Conservation (phyloP, 2,113 vertebrate genomes). For the Brienomyrus longianalis region DNA sequence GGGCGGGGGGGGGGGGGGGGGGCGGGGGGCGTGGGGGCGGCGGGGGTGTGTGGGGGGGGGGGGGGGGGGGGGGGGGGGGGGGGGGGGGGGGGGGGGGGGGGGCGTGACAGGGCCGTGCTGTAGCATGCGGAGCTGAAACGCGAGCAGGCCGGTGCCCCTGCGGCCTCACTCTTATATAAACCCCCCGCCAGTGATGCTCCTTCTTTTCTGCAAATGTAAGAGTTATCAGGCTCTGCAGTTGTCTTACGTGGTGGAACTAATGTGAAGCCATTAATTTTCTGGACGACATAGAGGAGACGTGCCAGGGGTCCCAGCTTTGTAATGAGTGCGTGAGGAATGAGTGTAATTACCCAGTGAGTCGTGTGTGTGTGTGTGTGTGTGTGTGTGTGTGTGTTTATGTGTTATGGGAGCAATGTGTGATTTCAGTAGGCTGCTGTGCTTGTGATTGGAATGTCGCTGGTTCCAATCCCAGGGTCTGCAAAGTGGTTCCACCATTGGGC, state of each 20-base stretch:
- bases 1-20: too few species aligned
- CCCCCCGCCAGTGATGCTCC: not conserved
- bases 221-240: conserved; percentile 40
- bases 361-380: conserved; percentile 4
- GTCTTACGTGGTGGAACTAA: conserved; percentile 27
- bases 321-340: conserved; percentile 33
- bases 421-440: not conserved
- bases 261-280: conserved; percentile 25
- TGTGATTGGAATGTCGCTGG: not conserved
- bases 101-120: not conserved
- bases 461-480: not conserved
- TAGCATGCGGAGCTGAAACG: not conserved
- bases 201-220: conserved; percentile 27
- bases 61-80: conserved; percentile 23
- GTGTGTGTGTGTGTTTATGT: not conserved
- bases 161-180: not conserved
- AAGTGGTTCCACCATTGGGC: not conserved
- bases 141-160: not conserved
- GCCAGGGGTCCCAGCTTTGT: conserved; percentile 23
- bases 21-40: too few species aligned
- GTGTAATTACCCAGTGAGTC: conserved; percentile 17
- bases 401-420: not conserved
- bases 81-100: conserved; percentile 24
- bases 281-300: conserved; percentile 19
- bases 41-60: conserved; percentile 22